Evolutionary conservation across 2,888 invertebrate genomes (phyloP).

Genomic region (Pristionchus mayeri): DNA sequence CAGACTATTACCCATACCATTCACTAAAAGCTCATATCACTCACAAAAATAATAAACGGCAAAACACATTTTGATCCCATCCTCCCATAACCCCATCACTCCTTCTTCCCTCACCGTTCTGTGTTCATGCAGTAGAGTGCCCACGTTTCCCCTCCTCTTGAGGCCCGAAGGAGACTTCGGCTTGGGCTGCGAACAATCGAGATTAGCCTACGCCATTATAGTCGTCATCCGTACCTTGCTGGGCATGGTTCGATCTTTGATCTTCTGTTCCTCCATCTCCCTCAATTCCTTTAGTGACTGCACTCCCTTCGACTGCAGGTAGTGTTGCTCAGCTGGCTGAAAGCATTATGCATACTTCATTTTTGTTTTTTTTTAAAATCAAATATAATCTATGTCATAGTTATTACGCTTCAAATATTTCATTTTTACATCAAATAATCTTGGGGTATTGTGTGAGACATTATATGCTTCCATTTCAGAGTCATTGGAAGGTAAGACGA

Average conservation of each 20-base stretch:
- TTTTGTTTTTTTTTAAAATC: not conserved
- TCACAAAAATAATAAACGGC: too few relatives aligned
- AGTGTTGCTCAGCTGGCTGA: constrained; percentile 58
- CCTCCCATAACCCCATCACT: too few relatives aligned
- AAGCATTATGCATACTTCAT: not conserved
- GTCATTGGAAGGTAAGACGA: too few relatives aligned
- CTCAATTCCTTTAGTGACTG: constrained; percentile 56
- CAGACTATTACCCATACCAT: too few relatives aligned
- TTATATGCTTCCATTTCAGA: too few relatives aligned
- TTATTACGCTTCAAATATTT: not conserved
- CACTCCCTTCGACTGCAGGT: constrained; percentile 54
- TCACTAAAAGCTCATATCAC: too few relatives aligned
- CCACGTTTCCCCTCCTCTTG: constrained; percentile 67
- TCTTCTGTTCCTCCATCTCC: constrained; percentile 49
- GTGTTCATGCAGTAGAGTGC: constrained; percentile 73
- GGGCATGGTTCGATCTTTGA: constrained; percentile 61
- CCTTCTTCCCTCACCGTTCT: constrained; percentile 56
- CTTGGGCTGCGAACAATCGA: constrained; percentile 52
- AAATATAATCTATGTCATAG: not conserved
- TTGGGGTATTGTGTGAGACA: too few relatives aligned
- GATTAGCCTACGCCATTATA: not conserved
- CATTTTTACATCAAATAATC: too few relatives aligned
- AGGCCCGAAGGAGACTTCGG: constrained; percentile 57
- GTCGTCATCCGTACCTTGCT: constrained; percentile 57
- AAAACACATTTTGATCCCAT: too few relatives aligned